A percentile compares a stretch with the other conserved stretches of the same genome.
These are phyloP conservation scores for Lasioglossum vierecki DNA, from an alignment of 2,888 invertebrate species.

Conservation along the genomic window DNA sequence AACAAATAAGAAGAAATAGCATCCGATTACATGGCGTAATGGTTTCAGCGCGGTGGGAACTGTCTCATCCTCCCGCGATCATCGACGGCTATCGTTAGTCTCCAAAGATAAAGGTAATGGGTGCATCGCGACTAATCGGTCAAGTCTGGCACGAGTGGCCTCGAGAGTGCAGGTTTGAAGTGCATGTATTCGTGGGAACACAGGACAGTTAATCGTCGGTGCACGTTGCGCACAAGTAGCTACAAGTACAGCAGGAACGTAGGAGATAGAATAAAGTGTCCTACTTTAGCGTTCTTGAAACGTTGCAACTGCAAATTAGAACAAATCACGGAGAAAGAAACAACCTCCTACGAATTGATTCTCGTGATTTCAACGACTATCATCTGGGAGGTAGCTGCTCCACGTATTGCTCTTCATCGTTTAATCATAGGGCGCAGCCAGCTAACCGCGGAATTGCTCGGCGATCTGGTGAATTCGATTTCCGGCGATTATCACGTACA, in stretches of 20 bases:
- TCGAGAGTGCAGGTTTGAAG: constrained; percentile 43
- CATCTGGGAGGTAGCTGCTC: neutral
- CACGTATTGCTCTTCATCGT: neutral
- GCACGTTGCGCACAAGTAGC: constrained; percentile 44
- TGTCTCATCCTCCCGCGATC: neutral
- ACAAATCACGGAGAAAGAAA: neutral
- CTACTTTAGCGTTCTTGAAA: constrained; percentile 25
- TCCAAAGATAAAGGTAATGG: constrained; percentile 12
- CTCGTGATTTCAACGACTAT: neutral
- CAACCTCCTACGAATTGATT: neutral
- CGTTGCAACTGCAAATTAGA: neutral
- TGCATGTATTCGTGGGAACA: constrained; percentile 46
- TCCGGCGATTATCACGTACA: constrained; percentile 34
- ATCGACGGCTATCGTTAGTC: neutral
- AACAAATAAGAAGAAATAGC: neutral
- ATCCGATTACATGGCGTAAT: neutral
- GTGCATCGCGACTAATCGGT: constrained; percentile 43
- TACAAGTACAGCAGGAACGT: constrained; percentile 35
- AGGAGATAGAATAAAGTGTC: constrained; percentile 29
- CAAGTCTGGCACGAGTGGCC: constrained; percentile 46
- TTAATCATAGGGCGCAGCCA: neutral
- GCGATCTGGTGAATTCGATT: constrained; percentile 21
- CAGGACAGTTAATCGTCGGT: constrained; percentile 45
- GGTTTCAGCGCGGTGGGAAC: neutral
- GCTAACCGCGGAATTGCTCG: constrained; percentile 22